Evolutionary conservation across 2,888 invertebrate genomes (phyloP), one percentile per base, ranked within the genome.

Genomic region (Microplitis manilae): DNA sequence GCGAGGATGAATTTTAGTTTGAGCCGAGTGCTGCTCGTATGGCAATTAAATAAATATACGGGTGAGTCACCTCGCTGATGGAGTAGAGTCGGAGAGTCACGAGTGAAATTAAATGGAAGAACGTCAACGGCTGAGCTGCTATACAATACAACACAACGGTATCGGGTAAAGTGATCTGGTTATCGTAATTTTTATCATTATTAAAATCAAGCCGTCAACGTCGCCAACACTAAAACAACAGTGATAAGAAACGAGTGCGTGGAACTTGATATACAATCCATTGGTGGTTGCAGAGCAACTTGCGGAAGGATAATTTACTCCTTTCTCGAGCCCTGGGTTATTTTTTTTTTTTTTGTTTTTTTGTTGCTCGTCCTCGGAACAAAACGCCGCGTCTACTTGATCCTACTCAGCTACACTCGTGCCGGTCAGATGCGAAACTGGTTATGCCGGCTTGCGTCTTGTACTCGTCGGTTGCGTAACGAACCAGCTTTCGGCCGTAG

Each of bases 381-480:
- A 50, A 60, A 50, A 67, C 20, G 20, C 65, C 65, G 38, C 59
- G 62, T 76, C 64, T 62, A 30, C 69, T 59, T 20, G 30, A 38
- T 13, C 73, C 64, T 64, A 64, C 41, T 64, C 41, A 59, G 39
- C 40, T 82, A 79, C 81, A 74, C 64, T 73, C 80, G 74, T 79
- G 74, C 79, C 80, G 80, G 84, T 82, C 76, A 68, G 81, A 81
- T 84, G 83, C 79, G 78, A 86, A 87, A 87, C 87, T 86, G 86
- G 87, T 87, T 87, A 85, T 81, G 80, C 82, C 85, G 86, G 61
- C n/a, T 61, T 67, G 69, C 40, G 59, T 73, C 68, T 50, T n/a
- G 39, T 65, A 62, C 15, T 59, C 65, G 65, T 40, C 71, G 69
- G 80, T 82, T 81, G 80, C 81, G 80, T 81, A 82, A 82, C 79